A percentile compares a stretch with the other conserved stretches of the same genome.
These are phyloP conservation scores for Emydoidea blandingii DNA, from an alignment of 2,797 vertebrate species.

Conservation along the genomic window DNA sequence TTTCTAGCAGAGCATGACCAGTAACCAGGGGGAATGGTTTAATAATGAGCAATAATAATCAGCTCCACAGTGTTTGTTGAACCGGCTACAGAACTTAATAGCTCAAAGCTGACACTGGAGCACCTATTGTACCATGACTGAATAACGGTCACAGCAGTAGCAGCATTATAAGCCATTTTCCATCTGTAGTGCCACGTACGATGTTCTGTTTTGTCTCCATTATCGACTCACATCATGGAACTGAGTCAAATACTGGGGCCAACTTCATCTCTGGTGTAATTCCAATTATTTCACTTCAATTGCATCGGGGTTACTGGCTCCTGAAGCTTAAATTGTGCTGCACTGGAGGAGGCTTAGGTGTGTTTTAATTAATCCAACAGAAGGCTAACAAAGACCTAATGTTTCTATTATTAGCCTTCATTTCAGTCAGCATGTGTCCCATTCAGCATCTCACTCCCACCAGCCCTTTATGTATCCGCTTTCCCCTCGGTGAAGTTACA, in stretches of 20 bases:
- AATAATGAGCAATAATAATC: neutral
- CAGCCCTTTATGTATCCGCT: neutral
- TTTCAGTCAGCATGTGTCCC: neutral
- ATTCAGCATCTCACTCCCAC: neutral
- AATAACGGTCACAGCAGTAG: neutral
- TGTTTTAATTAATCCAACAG: neutral
- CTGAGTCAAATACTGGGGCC: neutral
- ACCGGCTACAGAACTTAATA: neutral
- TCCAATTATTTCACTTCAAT: neutral
- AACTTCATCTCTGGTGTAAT: neutral
- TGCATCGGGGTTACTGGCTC: neutral
- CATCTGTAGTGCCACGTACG: rapidly evolving
- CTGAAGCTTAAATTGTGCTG: neutral
- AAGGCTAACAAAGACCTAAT: neutral
- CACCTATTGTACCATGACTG: rapidly evolving
- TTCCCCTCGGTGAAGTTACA: neutral
- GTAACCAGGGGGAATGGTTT: neutral
- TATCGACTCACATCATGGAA: rapidly evolving
- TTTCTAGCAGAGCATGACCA: neutral
- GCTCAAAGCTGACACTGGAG: neutral
- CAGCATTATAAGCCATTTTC: neutral
- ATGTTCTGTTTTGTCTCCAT: rapidly evolving
- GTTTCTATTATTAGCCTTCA: neutral
- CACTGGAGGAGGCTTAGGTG: neutral
- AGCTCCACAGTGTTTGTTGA: neutral